Base-by-base conservation (phyloP, 2,113 vertebrate species). In the Myodes glareolus region DNA sequence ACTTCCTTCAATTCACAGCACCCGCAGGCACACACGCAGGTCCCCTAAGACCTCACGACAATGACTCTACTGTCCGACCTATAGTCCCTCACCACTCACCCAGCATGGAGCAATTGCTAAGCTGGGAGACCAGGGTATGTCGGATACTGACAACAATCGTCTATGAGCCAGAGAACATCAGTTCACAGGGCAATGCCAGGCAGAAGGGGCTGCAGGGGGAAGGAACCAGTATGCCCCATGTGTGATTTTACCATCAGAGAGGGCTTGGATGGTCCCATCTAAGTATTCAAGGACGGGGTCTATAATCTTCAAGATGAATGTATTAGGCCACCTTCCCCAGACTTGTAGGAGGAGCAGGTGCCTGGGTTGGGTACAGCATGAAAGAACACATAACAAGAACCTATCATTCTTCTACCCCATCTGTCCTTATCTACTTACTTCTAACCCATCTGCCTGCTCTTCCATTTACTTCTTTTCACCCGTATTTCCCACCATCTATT, bases 141-240 rank as follows among this genome's bases (percentile, higher is more conserved):
- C 85, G 88, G 85, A 61, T 50, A 70, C 55, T 19, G 61, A 17
- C 73, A 92, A 82, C 36, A 72, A 29, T 33, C 7, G 13, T 29
- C 39, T 75, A 16, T 0, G 29, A 81, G 87, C 87, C 52, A 63
- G 58, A 90, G 25, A 65, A 33, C 42, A 11, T 73, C n/a, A 25
- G 10, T 0, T 4, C 9, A 36, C 14, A 31, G 16, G 19, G 31
- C 3, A 10, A 31, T 2, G 25, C 16, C 2, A 11, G 2, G 3
- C 1, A 16, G 47, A 45, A 16, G 9, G n/a, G 16, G 1, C 19
- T 50, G 68, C 14, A 47, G 52, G 61, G 45, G 14, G 25, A 5
- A 29, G n/a, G 58, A 31, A 68, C 45, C 21, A 16, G 11, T 12
- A 27, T 13, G 25, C 39, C 19, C 8, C 58, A n/a, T 12, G 25